phyloP scores from a whole-genome alignment of 2,797 vertebrate species.

The Benthosema pterotum region DNA sequence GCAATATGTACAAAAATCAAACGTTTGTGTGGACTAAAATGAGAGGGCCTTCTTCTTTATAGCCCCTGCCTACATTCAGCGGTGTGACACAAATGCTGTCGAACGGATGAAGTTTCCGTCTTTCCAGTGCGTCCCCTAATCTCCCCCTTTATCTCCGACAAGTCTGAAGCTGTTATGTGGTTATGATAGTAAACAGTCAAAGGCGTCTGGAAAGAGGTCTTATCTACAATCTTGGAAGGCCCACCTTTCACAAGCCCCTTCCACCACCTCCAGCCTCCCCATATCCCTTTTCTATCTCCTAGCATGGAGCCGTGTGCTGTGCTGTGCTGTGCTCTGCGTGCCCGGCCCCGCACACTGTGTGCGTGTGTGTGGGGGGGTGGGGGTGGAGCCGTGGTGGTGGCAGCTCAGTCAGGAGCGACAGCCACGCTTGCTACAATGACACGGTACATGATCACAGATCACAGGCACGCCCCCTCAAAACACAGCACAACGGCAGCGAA shows the following conservation, averaged over 20 bases:
- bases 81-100: constrained; percentile 60
- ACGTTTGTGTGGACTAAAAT: constrained; percentile 37
- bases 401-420: constrained; percentile 71
- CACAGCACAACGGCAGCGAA: constrained; percentile 65
- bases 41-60: constrained; percentile 24
- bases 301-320: constrained; percentile 51
- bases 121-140: constrained; percentile 66
- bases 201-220: constrained; percentile 75
- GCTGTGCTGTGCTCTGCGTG: constrained; percentile 54
- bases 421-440: constrained; percentile 69
- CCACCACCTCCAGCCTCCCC: constrained; percentile 30
- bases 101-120: constrained; percentile 59
- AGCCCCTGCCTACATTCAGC: constrained; percentile 44
- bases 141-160: constrained; percentile 75
- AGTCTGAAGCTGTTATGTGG: constrained; percentile 78
- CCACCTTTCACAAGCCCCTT: constrained; percentile 64
- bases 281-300: constrained; percentile 42
- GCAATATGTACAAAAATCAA: constrained; percentile 41
- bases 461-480: constrained; percentile 77
- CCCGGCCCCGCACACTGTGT: constrained; percentile 40
- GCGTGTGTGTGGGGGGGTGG: constrained; percentile 31
- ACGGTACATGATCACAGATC: constrained; percentile 77
- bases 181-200: constrained; percentile 76
- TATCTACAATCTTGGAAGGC: constrained; percentile 75
- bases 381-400: constrained; percentile 63